Base-by-base conservation (phyloP, 2,113 vertebrate genomes). In the Tursiops truncatus region DNA sequence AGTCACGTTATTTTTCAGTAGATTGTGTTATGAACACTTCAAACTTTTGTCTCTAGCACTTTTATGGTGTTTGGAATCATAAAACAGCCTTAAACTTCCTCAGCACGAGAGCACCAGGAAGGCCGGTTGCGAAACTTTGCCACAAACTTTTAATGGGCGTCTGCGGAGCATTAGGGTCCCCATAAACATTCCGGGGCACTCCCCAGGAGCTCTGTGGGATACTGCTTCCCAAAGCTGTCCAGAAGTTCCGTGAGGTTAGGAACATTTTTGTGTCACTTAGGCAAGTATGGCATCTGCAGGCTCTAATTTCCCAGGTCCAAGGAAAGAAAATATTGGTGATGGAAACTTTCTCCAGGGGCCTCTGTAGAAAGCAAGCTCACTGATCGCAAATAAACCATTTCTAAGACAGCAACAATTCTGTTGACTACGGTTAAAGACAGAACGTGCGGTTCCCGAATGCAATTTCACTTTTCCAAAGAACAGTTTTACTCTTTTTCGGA, bases 351-450 rank as follows among this genome's bases (percentile, higher is more conserved):
- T 96, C 92, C 60, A 33, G 92, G 93, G 92, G 11, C 56, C 73
- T 95, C 74, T 73, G 8, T 15, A 85, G 79, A 77, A 89, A 50
- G 79, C 79, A 90, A 92, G 86, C 86, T 94, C 95, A 90, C 93
- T 96, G 93, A 96, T 84, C 83, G 91, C 91, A 96, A 96, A 97
- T 89, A 93, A 95, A 88, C 79, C 38, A 58, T 96, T 97, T 95
- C 74, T 68, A 79, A 96, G 91, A 95, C 6, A 88, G 56, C 80
- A 92, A 83, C 95, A 82, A 92, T 97, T 94, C 68, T 85, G 94
- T 73, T 65, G 96, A 62, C 89, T 81, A 11, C 53, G 50, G 88
- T 92, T 96, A 63, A 95, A 88, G 96, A 84, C 41, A 65, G 92
- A 94, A 77, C 86, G 67, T 8, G n/a, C n/a, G 33, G 80, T 76